A percentile compares a stretch with the other conserved stretches of the same genome.
These are phyloP conservation scores for Phrynosoma platyrhinos DNA, from an alignment of 2,113 vertebrate genomes.

Conservation along the genomic window DNA sequence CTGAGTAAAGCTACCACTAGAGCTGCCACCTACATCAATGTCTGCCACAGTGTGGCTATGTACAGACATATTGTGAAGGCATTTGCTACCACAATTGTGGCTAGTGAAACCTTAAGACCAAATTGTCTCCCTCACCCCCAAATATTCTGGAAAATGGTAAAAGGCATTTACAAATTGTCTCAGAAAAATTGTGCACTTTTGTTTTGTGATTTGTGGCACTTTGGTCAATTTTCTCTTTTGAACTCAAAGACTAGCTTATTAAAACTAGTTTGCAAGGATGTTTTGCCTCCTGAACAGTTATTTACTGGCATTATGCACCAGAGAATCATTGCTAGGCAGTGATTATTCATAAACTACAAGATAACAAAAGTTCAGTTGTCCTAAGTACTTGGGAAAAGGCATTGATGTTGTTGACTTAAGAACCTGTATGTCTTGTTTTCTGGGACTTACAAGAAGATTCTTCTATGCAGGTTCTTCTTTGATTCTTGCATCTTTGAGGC, in stretches of 20 bases:
- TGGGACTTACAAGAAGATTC: background rate
- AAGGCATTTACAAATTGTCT: background rate
- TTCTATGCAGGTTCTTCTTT: background rate
- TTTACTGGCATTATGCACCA: background rate
- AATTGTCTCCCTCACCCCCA: background rate
- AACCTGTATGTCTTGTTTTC: background rate
- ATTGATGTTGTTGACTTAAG: background rate
- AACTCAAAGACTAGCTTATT: background rate
- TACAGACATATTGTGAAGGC: background rate
- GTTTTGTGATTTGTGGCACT: background rate
- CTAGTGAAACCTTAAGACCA: background rate
- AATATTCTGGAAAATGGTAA: background rate
- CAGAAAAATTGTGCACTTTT: background rate
- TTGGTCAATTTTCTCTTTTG: background rate
- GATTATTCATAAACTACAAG: background rate
- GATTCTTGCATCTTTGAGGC: background rate
- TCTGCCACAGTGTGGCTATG: no score
- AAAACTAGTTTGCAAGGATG: background rate
- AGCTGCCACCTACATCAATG: no score
- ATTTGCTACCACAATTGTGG: no score
- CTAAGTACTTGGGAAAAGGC: background rate
- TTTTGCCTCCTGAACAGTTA: background rate
- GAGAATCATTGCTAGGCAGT: background rate
- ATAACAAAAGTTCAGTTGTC: background rate
- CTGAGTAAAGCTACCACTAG: background rate